Evolutionary conservation across 2,888 invertebrate genomes (phyloP).

Genomic region (Apamea monoglypha): DNA sequence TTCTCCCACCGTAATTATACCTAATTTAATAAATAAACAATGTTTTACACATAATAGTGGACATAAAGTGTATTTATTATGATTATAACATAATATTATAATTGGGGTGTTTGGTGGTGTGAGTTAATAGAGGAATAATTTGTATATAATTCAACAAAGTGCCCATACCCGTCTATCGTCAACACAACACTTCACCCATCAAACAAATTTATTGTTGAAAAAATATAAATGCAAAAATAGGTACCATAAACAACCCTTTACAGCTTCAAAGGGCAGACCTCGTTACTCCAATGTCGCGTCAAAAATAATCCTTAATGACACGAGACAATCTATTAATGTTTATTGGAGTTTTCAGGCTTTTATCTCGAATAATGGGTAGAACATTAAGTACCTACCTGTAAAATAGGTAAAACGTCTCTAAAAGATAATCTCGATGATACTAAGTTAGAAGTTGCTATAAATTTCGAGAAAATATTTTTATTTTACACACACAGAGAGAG

Average conservation of each 20-base stretch:
- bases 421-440: conserved; percentile 1
- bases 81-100: no score
- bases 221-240: not conserved
- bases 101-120: no score
- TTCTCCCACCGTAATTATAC: no score
- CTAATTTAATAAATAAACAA: no score
- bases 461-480: not conserved
- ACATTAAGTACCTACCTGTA: conserved; percentile 7
- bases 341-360: conserved; percentile 31
- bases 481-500: not conserved
- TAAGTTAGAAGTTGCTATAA: not conserved
- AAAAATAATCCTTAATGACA: conserved; percentile 52
- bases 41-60: no score
- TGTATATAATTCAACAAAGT: not conserved
- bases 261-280: conserved; percentile 20
- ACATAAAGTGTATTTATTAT: no score
- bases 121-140: no score
- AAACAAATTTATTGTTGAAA: not conserved
- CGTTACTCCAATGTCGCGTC: conserved; percentile 40
- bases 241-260: not conserved
- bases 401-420: not conserved
- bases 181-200: not conserved
- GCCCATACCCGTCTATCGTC: not conserved
- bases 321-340: conserved; percentile 39
- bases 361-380: conserved; percentile 27